Conservation (phyloP, 1,140 invertebrate genomes). For the Anoplophora glabripennis region DNA sequence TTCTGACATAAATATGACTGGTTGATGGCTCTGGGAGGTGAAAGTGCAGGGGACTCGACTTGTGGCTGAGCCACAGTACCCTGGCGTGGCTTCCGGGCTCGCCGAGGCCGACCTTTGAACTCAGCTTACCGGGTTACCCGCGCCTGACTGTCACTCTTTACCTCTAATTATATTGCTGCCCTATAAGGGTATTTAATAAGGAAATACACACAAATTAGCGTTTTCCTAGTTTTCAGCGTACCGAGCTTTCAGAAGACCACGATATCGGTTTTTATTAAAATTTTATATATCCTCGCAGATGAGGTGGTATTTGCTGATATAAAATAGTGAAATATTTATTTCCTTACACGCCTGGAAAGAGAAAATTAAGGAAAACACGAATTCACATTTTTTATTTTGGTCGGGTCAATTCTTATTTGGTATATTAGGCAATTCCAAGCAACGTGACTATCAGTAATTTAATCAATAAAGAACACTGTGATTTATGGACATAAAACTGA, state of each 20-base stretch:
- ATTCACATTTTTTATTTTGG: too few relatives aligned
- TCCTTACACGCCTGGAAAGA: too few relatives aligned
- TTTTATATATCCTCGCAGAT: not conserved
- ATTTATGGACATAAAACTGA: too few relatives aligned
- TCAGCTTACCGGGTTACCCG: not conserved
- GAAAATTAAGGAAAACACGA: too few relatives aligned
- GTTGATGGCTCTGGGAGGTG: conserved; percentile 1
- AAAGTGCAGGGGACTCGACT: conserved; percentile 9
- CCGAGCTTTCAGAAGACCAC: too few relatives aligned
- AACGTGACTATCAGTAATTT: too few relatives aligned
- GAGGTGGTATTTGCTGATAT: not conserved
- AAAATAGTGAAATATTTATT: too few relatives aligned
- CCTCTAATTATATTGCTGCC: conserved; percentile 8
- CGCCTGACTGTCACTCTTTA: not conserved
- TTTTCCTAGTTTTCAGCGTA: conserved; percentile 1
- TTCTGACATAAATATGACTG: conserved; percentile 11
- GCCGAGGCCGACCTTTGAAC: conserved; percentile 5
- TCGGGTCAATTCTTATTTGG: too few relatives aligned
- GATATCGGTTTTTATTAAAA: not conserved
- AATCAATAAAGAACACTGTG: too few relatives aligned
- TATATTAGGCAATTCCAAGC: too few relatives aligned
- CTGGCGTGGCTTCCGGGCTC: conserved; percentile 10
- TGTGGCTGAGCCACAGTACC: not conserved
- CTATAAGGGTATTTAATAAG: conserved; percentile 14
- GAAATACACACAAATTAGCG: conserved; percentile 12